These are phyloP conservation scores for Sesamia nonagrioides DNA, from an alignment of 1,140 invertebrate species.

Conservation along the genomic window DNA sequence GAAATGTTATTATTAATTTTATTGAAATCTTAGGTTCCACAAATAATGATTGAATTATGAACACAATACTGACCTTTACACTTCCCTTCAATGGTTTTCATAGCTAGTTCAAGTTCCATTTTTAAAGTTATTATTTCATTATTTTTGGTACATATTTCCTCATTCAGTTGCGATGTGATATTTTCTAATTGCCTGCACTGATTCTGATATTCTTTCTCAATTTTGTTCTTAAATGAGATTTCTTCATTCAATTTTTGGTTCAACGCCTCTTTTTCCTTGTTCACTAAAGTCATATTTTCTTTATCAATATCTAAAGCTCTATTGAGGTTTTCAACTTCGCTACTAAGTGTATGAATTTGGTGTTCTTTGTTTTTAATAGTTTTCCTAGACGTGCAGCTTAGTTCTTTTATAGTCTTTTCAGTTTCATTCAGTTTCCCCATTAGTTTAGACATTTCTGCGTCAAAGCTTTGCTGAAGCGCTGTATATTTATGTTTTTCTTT, in stretches of 20 bases:
- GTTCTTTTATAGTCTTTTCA: constrained; percentile 60
- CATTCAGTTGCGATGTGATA: constrained; percentile 49
- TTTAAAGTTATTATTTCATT: constrained; percentile 48
- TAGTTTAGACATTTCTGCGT: constrained; percentile 56
- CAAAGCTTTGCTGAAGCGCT: constrained; percentile 55
- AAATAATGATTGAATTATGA: neutral
- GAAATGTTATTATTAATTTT: neutral
- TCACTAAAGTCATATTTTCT: constrained; percentile 45
- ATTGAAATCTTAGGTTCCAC: neutral
- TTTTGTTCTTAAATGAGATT: constrained; percentile 53
- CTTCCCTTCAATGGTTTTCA: constrained; percentile 54
- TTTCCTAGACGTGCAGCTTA: constrained; percentile 50
- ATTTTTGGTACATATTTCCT: constrained; percentile 53
- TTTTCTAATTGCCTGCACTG: constrained; percentile 56
- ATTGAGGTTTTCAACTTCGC: constrained; percentile 54
- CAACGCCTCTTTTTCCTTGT: constrained; percentile 59
- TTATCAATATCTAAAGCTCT: constrained; percentile 31
- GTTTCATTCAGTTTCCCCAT: constrained; percentile 60
- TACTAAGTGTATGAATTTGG: constrained; percentile 57
- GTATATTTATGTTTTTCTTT: constrained; percentile 53
- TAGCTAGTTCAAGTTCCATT: constrained; percentile 47
- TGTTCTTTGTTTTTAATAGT: constrained; percentile 57
- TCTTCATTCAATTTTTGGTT: constrained; percentile 54
- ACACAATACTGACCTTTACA: constrained; percentile 54
- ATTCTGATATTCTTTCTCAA: constrained; percentile 64